phyloP scores from a whole-genome alignment of 2,113 vertebrate genomes.

The Kobus ellipsiprymnus region DNA sequence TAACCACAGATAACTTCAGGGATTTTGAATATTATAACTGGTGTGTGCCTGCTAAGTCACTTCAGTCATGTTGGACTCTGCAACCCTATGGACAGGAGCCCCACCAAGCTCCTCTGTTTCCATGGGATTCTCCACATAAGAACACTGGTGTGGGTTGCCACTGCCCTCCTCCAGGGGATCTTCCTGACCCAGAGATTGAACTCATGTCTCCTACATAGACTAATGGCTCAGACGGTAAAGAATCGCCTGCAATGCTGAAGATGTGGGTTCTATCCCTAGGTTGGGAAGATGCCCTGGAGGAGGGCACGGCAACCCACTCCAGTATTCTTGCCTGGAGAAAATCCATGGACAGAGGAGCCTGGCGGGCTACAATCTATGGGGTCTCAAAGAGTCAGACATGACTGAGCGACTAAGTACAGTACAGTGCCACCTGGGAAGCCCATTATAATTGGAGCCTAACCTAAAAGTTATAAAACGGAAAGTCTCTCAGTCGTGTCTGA shows the following conservation, averaged over 20 bases:
- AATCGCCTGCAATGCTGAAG: background rate
- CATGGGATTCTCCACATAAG: background rate
- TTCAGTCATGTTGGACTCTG: background rate
- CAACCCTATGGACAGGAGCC: background rate
- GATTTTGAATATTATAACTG: background rate
- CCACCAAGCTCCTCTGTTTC: background rate
- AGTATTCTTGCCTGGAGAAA: background rate
- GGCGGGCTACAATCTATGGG: background rate
- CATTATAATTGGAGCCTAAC: background rate
- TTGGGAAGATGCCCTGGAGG: background rate
- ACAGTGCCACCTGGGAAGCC: background rate
- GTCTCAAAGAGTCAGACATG: background rate
- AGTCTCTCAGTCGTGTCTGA: background rate
- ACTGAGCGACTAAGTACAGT: background rate
- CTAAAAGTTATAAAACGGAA: background rate
- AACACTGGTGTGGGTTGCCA: background rate
- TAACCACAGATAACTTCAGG: background rate
- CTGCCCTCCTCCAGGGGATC: background rate
- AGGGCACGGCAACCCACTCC: background rate
- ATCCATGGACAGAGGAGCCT: background rate
- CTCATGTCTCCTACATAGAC: background rate
- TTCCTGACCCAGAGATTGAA: background rate
- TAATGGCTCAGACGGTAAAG: background rate
- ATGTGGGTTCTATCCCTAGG: background rate
- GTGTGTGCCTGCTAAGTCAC: fast-evolving